Percentiles rank a stretch among this genome's conserved stretches.
phyloP scores from a whole-genome alignment of 2,113 vertebrate species.

The Vidua chalybeata region DNA sequence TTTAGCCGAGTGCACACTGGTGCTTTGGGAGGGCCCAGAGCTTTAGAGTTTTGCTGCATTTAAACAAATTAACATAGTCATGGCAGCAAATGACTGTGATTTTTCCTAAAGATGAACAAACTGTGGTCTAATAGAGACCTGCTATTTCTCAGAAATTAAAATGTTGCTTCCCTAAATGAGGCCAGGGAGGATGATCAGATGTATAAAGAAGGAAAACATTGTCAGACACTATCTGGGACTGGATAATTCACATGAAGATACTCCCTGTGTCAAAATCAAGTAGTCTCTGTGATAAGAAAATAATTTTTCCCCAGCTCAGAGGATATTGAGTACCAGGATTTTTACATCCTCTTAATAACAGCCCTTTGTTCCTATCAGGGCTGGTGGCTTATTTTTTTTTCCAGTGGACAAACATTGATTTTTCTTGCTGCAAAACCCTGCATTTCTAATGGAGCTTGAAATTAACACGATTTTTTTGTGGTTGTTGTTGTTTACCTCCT shows the following conservation, averaged over 20 bases:
- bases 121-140: background rate
- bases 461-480: constrained; percentile 58
- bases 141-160: background rate
- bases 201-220: constrained; percentile 32
- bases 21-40: background rate
- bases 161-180: background rate
- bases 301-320: constrained; percentile 1
- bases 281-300: constrained; percentile 33
- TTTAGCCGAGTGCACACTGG: background rate
- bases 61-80: constrained; percentile 14
- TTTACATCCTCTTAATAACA: constrained; percentile 32
- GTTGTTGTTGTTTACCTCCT: constrained; percentile 54
- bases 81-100: constrained; percentile 2
- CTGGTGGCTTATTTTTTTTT: background rate
- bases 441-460: constrained; percentile 75
- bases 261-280: constrained; percentile 28
- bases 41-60: background rate
- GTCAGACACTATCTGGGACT: constrained; percentile 20
- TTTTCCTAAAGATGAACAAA: constrained; percentile 14
- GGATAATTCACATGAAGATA: constrained; percentile 32
- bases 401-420: constrained; percentile 72
- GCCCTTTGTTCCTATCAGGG: background rate
- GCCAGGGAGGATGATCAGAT: constrained; percentile 46
- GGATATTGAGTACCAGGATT: constrained; percentile 9
- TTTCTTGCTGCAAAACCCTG: constrained; percentile 54